Conservation (phyloP, 2,888 invertebrate genomes). For the Drosophila mulleri region DNA sequence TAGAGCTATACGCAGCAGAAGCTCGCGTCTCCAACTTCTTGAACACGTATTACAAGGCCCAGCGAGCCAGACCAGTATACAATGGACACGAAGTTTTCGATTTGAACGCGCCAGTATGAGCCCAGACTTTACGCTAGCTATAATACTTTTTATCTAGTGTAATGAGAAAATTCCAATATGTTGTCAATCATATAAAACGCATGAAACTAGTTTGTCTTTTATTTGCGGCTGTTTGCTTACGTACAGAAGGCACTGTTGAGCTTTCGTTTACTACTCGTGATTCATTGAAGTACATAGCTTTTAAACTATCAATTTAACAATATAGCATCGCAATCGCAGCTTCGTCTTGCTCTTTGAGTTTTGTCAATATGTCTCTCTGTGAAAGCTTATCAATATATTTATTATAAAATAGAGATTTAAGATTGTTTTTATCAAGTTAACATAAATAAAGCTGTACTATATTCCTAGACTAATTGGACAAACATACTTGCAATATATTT, state of each 20-base stretch:
- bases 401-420: too few relatives aligned
- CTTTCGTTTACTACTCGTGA: not conserved
- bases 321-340: not conserved
- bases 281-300: not conserved
- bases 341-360: not conserved
- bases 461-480: too few relatives aligned
- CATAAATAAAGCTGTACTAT: too few relatives aligned
- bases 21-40: not conserved
- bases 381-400: too few relatives aligned
- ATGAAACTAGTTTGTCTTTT: not conserved
- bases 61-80: accelerated
- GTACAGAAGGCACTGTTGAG: not conserved
- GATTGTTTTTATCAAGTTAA: too few relatives aligned
- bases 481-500: not conserved
- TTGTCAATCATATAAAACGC: not conserved
- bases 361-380: not conserved
- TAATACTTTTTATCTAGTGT: not conserved
- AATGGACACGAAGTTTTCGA: not conserved
- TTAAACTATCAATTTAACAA: not conserved
- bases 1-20: not conserved
- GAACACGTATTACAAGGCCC: accelerated
- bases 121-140: too few relatives aligned
- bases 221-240: not conserved
- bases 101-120: too few relatives aligned
- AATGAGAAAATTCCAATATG: not conserved